Conservation (phyloP, 2,888 invertebrate species). For the Pomacea canaliculata region DNA sequence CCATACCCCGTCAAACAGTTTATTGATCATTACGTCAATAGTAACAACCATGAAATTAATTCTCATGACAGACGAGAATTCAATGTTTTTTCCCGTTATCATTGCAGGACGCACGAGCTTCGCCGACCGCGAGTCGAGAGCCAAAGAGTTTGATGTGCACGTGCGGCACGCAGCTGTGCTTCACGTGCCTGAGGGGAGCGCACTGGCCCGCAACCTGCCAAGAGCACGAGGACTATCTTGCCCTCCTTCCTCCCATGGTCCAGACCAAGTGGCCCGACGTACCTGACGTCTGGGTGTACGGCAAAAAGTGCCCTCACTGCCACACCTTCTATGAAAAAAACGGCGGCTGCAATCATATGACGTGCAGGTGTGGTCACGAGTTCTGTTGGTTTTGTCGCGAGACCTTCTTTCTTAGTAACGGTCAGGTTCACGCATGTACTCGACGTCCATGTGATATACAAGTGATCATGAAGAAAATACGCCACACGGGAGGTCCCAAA, state of each 20-base stretch:
- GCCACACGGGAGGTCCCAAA: background rate
- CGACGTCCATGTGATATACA: too few relatives aligned
- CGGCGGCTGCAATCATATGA: slow-evolving; percentile 29
- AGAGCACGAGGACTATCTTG: slow-evolving; percentile 27
- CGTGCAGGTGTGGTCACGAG: slow-evolving; percentile 22
- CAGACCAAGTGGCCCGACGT: background rate
- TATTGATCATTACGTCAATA: background rate
- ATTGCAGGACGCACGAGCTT: too few relatives aligned
- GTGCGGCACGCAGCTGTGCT: slow-evolving; percentile 34
- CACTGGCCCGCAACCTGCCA: slow-evolving; percentile 40
- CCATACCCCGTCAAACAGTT: too few relatives aligned
- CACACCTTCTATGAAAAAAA: slow-evolving; percentile 30
- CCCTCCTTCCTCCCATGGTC: background rate
- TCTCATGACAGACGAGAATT: too few relatives aligned
- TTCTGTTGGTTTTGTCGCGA: slow-evolving; percentile 33
- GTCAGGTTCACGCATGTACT: background rate
- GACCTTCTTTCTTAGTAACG: background rate
- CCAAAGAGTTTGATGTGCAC: slow-evolving; percentile 27
- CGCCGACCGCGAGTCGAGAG: background rate
- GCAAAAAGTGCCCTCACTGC: slow-evolving; percentile 32
- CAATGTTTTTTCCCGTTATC: too few relatives aligned
- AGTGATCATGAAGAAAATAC: background rate
- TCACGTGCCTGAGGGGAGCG: slow-evolving; percentile 27
- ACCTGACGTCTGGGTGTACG: slow-evolving; percentile 8
- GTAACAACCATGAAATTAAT: too few relatives aligned